These are phyloP conservation scores for Micropterix aruncella DNA, from an alignment of 2,888 invertebrate species.

Conservation along the genomic window DNA sequence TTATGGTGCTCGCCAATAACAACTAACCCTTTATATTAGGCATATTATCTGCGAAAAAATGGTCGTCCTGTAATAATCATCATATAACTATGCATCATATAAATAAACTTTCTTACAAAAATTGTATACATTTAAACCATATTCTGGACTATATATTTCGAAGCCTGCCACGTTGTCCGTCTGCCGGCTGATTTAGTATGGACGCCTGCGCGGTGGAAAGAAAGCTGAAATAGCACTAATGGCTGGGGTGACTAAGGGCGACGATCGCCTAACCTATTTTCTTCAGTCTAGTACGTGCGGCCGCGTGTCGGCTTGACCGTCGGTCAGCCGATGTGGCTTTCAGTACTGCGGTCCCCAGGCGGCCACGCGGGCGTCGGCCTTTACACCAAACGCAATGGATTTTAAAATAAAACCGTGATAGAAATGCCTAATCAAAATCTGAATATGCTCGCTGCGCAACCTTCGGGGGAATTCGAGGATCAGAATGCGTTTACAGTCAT, in stretches of 20 bases:
- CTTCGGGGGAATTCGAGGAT: background rate
- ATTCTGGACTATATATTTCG: no score
- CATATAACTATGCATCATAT: no score
- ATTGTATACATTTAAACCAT: no score
- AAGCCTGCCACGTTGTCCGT: constrained; percentile 1
- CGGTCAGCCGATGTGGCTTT: background rate
- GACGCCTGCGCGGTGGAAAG: constrained; percentile 5
- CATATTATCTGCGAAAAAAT: no score
- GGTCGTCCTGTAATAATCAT: no score
- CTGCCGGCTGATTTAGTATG: constrained; percentile 1
- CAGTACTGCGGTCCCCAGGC: background rate
- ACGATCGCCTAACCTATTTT: background rate
- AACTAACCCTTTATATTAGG: no score
- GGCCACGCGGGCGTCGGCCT: background rate
- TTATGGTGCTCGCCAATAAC: no score
- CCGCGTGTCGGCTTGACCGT: background rate
- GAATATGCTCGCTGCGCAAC: background rate
- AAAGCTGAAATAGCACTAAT: background rate
- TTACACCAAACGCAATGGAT: background rate
- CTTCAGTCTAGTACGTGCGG: background rate
- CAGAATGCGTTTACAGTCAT: background rate
- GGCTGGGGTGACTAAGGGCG: background rate
- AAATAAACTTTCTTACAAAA: no score
- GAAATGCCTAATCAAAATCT: background rate
- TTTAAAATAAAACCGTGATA: background rate